These are phyloP conservation scores for Drosophila erecta DNA, from an alignment of 1,140 invertebrate species.

Conservation along the genomic window DNA sequence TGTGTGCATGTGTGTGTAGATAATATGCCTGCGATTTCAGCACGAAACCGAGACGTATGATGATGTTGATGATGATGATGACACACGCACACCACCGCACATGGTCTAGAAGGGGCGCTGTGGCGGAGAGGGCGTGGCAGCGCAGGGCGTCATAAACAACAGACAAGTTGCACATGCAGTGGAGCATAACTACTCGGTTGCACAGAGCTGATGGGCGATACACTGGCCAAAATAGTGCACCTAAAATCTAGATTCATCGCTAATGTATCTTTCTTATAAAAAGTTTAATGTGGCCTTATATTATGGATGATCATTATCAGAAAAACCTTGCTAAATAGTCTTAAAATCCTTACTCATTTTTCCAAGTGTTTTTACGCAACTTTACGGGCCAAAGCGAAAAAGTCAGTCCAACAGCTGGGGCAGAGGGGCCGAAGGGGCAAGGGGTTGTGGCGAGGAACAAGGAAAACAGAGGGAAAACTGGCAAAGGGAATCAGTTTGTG, in stretches of 20 bases:
- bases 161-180: conserved; percentile 81
- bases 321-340: no score
- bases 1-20: conserved; percentile 39
- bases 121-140: conserved; percentile 6
- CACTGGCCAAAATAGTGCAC: neutral
- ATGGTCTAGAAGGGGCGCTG: conserved; percentile 9
- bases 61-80: conserved; percentile 74
- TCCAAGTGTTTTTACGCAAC: conserved; percentile 16
- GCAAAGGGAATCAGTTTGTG: conserved; percentile 62
- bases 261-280: no score
- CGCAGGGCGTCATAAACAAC: conserved; percentile 73
- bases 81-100: conserved; percentile 40
- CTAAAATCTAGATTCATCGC: no score
- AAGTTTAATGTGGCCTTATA: no score
- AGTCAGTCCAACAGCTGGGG: conserved; percentile 45
- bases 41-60: conserved; percentile 76
- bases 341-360: neutral
- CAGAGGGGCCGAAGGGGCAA: neutral
- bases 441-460: neutral
- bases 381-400: conserved; percentile 55
- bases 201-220: conserved; percentile 43
- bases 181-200: conserved; percentile 66
- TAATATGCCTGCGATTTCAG: conserved; percentile 78
- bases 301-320: no score
- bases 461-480: neutral